Evolutionary conservation across 2,113 vertebrate genomes (phyloP).

Genomic region (Leiothrix lutea): DNA sequence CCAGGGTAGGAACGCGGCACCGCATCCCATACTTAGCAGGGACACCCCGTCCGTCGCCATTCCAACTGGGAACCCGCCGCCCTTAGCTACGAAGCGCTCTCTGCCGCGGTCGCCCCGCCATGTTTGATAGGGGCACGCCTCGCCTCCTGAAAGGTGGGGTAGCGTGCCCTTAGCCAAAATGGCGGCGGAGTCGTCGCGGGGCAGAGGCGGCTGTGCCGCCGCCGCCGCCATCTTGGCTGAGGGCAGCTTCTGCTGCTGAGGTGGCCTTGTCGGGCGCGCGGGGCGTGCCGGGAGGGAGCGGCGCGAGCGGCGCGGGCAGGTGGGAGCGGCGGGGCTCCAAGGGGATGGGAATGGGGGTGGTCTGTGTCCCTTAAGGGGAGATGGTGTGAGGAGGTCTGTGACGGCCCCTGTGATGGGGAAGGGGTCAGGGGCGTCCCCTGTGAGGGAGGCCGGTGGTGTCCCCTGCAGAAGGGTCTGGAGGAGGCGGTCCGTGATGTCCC

Average conservation of each 20-base stretch:
- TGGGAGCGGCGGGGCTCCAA: not conserved
- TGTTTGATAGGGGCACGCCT: rapidly evolving
- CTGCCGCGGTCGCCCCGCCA: not conserved
- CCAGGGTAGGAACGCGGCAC: rapidly evolving
- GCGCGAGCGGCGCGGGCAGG: not conserved
- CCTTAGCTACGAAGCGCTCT: not conserved
- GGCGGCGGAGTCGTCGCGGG: not conserved
- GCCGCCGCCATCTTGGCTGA: not conserved
- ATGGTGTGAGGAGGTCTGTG: rapidly evolving
- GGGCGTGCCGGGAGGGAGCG: not conserved
- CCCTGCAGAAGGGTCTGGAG: not conserved
- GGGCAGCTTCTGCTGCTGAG: constrained; percentile 8
- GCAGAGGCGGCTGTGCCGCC: not conserved
- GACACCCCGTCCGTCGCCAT: rapidly evolving
- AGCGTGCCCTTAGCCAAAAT: not conserved
- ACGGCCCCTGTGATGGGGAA: too few relatives aligned
- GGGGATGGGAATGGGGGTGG: not conserved
- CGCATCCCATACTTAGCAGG: rapidly evolving
- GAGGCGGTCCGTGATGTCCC: not conserved
- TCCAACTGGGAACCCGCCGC: rapidly evolving
- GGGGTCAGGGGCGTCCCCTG: not conserved
- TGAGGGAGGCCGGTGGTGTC: not conserved
- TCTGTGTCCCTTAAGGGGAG: not conserved
- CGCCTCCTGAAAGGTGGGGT: rapidly evolving
- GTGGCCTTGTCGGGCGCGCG: constrained; percentile 30